phyloP scores from a whole-genome alignment of 2,113 vertebrate species.

The Sylvilagus bachmani region DNA sequence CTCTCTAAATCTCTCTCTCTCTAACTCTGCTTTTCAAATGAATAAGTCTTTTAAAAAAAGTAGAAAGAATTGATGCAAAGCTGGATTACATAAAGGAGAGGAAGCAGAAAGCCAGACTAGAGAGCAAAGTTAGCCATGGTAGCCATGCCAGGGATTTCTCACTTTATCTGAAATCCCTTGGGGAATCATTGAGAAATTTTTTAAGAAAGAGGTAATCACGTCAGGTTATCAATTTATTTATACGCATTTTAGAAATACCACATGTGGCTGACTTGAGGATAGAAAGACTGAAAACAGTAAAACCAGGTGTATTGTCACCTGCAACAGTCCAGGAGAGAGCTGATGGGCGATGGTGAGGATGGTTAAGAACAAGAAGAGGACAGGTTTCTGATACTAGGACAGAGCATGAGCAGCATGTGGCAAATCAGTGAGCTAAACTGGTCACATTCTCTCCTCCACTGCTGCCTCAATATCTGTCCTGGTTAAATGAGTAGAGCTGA shows the following conservation, averaged over 20 bases:
- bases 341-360: not conserved
- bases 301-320: not conserved
- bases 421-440: not conserved
- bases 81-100: not conserved
- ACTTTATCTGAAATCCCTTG: constrained; percentile 10
- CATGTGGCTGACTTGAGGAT: not conserved
- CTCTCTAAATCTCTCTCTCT: too few species aligned
- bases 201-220: not conserved
- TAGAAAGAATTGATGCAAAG: not conserved
- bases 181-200: not conserved
- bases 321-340: not conserved
- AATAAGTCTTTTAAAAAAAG: too few species aligned
- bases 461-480: not conserved
- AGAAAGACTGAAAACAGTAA: not conserved
- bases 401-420: not conserved
- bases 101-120: not conserved
- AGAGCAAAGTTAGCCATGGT: not conserved
- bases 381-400: not conserved
- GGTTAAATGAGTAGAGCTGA: not conserved
- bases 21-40: too few species aligned
- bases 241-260: not conserved
- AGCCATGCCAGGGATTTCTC: not conserved
- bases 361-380: accelerated
- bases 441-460: not conserved
- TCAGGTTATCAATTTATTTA: not conserved